Evolutionary conservation across 2,113 vertebrate genomes (phyloP).

Genomic region (Amblyopsis rosae): DNA sequence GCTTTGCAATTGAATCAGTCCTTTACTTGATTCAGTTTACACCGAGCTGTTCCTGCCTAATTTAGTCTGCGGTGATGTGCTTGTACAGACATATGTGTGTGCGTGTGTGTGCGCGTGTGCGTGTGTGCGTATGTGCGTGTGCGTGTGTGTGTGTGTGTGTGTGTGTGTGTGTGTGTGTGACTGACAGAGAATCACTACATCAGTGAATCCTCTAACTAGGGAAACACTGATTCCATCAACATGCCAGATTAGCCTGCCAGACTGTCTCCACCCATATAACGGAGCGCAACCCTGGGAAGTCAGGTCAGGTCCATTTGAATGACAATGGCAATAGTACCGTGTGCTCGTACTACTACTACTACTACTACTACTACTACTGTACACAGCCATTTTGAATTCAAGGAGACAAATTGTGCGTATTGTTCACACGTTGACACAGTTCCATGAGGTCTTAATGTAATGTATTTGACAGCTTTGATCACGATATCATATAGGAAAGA

Average conservation of each 20-base stretch:
- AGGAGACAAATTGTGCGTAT: too few relatives aligned
- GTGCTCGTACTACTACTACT: too few relatives aligned
- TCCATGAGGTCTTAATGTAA: too few relatives aligned
- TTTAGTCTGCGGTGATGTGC: slow-evolving; percentile 24
- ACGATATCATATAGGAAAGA: too few relatives aligned
- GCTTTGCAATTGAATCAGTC: slow-evolving; percentile 47
- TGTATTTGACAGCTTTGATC: too few relatives aligned
- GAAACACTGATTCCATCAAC: background rate
- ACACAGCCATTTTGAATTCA: too few relatives aligned
- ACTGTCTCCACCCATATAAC: background rate
- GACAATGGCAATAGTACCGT: background rate
- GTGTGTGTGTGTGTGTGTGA: background rate
- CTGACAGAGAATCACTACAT: background rate
- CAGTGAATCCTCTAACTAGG: background rate
- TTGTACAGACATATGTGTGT: slow-evolving; percentile 4
- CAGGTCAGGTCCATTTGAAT: background rate
- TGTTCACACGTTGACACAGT: too few relatives aligned
- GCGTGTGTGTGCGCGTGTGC: slow-evolving; percentile 5
- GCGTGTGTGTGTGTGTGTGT: background rate
- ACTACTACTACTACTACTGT: too few relatives aligned
- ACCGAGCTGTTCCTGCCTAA: slow-evolving; percentile 37
- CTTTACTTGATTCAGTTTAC: slow-evolving; percentile 49
- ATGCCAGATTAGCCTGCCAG: background rate
- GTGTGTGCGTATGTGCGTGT: background rate
- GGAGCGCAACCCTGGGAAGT: background rate